Base-by-base conservation (phyloP, 2,797 vertebrate genomes). In the Sebastes hubbsi region DNA sequence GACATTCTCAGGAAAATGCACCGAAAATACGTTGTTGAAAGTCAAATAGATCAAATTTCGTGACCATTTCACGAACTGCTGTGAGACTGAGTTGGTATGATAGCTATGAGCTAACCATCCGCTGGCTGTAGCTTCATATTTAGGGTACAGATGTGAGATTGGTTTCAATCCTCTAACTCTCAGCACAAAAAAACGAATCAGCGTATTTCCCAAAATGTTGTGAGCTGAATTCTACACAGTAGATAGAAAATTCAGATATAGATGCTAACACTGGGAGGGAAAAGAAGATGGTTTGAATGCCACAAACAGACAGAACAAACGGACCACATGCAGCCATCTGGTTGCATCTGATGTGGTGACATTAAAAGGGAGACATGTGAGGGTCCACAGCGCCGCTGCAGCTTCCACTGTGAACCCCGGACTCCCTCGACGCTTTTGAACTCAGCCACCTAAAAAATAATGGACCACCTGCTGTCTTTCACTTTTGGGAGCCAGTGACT, bases 391-490 rank as follows among this genome's bases (percentile, higher is more conserved):
- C 42, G 25, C 25, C 3, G 3, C 82, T 64, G 62, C 54, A 74
- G 70, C 38, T 64, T 62, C 71, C 29, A 63, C 56, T 80, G 72
- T 59, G 63, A 81, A 83, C 72, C 78, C 56, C 73, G 10, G 27
- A 36, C 81, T 80, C 79, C 80, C 77, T 72, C 38, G 3, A 24
- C 0, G 78, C 79, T 83, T 84, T 83, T 85, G 71, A 89, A 83
- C 77, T 69, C 81, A 82, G 65, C 59, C 81, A 80, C 46, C 67
- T 71, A 72, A 69, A 77, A 84, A 78, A 81, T 76, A 89, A 88
- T 78, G 65, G 74, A 82, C 75, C 84, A 81, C 82, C 84, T 87
- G 89, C 87, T 81, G 77, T 76, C 36, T 34, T 80, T 81, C 72
- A 68, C 74, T 69, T 69, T 52, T 62, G 49, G 76, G n/a, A 77